Evolutionary conservation across 1,140 invertebrate species (phyloP), one percentile per base, ranked within the genome.

Genomic region (Bicyclus anynana): DNA sequence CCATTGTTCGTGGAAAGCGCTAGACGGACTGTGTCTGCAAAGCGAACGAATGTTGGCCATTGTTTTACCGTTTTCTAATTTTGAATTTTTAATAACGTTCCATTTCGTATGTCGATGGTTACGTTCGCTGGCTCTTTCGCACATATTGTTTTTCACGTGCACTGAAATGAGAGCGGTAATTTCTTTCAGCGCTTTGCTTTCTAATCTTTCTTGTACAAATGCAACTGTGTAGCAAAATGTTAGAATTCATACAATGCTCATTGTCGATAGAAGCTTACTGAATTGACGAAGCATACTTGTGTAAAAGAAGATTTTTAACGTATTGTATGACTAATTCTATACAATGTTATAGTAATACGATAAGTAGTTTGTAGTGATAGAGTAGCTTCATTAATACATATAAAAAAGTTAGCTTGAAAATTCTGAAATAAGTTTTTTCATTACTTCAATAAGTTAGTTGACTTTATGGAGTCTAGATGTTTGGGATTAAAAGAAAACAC

Each of bases 51-150:
- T 76, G 73, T 74, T 67, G 62, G 67, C 63, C 67, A 77, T 84
- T 83, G 81, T 82, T 82, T 84, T 80, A 78, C 33, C 62, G 72
- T 75, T 76, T 81, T 82, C 74, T 76, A 76, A 72, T 72, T 72
- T 69, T 76, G 67, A 67, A 76, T 76, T 76, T 76, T 76, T 76
- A 74, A 74, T 76, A 70, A 64, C 26, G 60, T 67, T 64, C 58
- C 65, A 59, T 67, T 67, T 54, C 65, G 59, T 73, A 63, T 69
- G 70, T 69, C 67, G 61, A 70, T 67, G 48, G 53, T 53, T 57
- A 49, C 56, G 21, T 53, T 62, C 21, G 54, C 46, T 52, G 9
- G 21, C 49, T 38, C 48, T 17, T 44, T 56, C 35, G 38, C 29
- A 16, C 56, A 14, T 55, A 26, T 29, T 10, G 47, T n/a, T 17